Evolutionary conservation across 2,888 invertebrate species (phyloP).

Genomic region (Caenorhabditis wallacei): DNA sequence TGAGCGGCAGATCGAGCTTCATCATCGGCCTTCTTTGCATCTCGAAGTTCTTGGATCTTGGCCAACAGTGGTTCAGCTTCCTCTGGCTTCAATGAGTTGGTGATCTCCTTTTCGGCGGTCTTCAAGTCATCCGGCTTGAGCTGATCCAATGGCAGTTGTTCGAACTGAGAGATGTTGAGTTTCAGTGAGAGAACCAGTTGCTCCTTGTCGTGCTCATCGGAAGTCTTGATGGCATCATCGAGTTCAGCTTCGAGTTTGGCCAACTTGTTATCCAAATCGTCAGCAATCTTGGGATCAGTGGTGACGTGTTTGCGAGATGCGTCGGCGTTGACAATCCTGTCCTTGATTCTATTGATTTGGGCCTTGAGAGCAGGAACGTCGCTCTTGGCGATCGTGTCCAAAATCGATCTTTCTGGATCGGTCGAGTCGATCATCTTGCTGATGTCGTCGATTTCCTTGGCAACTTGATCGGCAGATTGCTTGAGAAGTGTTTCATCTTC

Average conservation of each 20-base stretch:
- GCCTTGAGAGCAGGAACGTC: slow-evolving; percentile 67
- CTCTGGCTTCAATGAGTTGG: slow-evolving; percentile 58
- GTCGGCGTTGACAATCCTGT: slow-evolving; percentile 55
- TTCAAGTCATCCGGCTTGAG: slow-evolving; percentile 59
- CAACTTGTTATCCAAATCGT: slow-evolving; percentile 63
- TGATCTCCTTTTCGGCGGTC: slow-evolving; percentile 56
- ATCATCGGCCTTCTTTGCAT: slow-evolving; percentile 55
- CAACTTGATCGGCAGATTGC: slow-evolving; percentile 71
- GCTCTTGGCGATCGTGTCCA: slow-evolving; percentile 41
- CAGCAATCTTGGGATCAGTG: slow-evolving; percentile 43
- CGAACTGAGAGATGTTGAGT: slow-evolving; percentile 65
- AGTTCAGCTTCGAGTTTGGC: slow-evolving; percentile 62
- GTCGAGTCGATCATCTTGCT: slow-evolving; percentile 53
- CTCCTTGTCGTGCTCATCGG: slow-evolving; percentile 66
- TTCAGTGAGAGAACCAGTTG: slow-evolving; percentile 63
- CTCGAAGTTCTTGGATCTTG: slow-evolving; percentile 51
- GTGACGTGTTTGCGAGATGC: slow-evolving; percentile 61
- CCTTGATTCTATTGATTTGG: slow-evolving; percentile 63
- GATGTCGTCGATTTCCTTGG: slow-evolving; percentile 66
- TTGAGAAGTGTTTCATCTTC: slow-evolving; percentile 69
- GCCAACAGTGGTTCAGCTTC: slow-evolving; percentile 52
- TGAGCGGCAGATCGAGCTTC: slow-evolving; percentile 55
- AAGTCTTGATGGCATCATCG: slow-evolving; percentile 60
- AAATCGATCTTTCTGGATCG: slow-evolving; percentile 44
- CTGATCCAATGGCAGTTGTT: slow-evolving; percentile 62